These are phyloP conservation scores for Athalia rosae DNA, from an alignment of 2,888 invertebrate genomes.

Conservation along the genomic window DNA sequence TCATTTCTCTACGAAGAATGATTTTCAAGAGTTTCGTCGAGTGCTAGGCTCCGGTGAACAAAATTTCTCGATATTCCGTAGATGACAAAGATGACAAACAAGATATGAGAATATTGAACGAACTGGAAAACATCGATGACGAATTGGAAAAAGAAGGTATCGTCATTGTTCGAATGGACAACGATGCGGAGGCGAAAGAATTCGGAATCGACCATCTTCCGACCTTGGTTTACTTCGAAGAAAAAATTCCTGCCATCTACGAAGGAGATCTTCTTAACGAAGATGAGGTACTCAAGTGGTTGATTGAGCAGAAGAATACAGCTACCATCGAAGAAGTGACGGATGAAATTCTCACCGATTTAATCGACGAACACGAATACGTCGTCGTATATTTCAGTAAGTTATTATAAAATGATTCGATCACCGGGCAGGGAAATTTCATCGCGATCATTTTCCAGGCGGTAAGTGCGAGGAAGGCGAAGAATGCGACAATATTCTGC, in stretches of 20 bases:
- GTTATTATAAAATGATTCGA: slow-evolving; percentile 64
- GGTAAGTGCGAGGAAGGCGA: slow-evolving; percentile 92
- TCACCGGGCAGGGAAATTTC: neutral
- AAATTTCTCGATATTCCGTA: slow-evolving; percentile 68
- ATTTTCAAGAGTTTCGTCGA: neutral
- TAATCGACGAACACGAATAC: slow-evolving; percentile 93
- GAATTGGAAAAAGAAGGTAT: slow-evolving; percentile 93
- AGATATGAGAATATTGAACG: slow-evolving; percentile 90
- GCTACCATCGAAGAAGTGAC: slow-evolving; percentile 96
- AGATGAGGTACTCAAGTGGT: slow-evolving; percentile 93
- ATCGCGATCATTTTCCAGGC: slow-evolving; percentile 72
- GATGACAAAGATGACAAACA: slow-evolving; percentile 94
- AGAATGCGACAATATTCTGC: slow-evolving; percentile 88
- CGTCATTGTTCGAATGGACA: slow-evolving; percentile 92
- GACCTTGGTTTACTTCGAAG: slow-evolving; percentile 91
- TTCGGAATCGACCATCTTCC: slow-evolving; percentile 93
- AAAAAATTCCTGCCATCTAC: slow-evolving; percentile 92
- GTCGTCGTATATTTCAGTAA: slow-evolving; percentile 95
- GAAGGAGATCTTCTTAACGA: slow-evolving; percentile 95
- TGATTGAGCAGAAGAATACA: slow-evolving; percentile 89
- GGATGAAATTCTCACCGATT: slow-evolving; percentile 89
- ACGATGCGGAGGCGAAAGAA: slow-evolving; percentile 92
- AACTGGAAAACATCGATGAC: slow-evolving; percentile 94
- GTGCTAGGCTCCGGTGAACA: slow-evolving; percentile 19
- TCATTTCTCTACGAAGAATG: no score